Conservation (phyloP, 2,888 invertebrate species). For the Terebella lapidaria region DNA sequence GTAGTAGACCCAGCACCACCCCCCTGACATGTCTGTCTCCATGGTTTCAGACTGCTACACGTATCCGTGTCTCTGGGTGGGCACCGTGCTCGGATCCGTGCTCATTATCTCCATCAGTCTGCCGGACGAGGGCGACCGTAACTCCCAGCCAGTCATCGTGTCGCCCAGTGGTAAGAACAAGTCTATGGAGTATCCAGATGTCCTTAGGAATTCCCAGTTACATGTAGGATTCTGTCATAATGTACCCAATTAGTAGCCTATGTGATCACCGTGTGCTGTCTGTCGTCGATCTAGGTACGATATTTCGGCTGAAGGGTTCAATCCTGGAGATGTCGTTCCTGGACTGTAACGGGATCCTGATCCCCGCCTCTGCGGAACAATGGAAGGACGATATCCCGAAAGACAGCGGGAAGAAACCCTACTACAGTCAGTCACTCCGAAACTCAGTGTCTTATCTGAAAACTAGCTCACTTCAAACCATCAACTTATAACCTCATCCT, state of each 20-base stretch:
- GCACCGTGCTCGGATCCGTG: conserved; percentile 93
- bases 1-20: background rate
- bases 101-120: conserved; percentile 80
- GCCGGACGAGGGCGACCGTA: conserved; percentile 42
- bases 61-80: conserved; percentile 93
- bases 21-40: background rate
- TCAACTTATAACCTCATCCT: background rate
- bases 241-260: too few species aligned
- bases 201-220: too few species aligned
- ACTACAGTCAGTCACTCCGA: conserved; percentile 17
- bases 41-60: conserved; percentile 70
- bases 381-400: conserved; percentile 69
- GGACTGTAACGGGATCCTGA: conserved; percentile 88
- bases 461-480: too few species aligned
- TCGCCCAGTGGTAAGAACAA: conserved; percentile 75
- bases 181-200: too few species aligned
- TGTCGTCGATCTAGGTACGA: conserved; percentile 68
- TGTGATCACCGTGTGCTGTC: too few species aligned
- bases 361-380: conserved; percentile 82
- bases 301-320: conserved; percentile 92
- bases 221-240: too few species aligned
- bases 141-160: conserved; percentile 63
- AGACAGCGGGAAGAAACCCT: conserved; percentile 11
- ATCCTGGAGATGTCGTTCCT: conserved; percentile 92
- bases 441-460: too few species aligned